Base-by-base conservation (phyloP, 2,888 invertebrate genomes). In the Celastrina argiolus region DNA sequence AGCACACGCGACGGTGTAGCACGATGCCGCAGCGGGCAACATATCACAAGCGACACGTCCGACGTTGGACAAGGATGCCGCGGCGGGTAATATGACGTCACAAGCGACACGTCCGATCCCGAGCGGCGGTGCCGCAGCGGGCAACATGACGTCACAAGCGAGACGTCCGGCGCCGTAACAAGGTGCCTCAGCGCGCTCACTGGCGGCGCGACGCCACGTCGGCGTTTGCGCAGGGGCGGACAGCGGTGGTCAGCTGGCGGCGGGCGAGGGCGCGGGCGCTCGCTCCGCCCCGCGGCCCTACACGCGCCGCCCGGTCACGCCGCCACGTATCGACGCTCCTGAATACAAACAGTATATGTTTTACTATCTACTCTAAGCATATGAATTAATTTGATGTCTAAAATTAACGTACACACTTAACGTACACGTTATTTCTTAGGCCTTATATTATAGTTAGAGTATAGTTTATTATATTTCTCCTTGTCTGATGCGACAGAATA, bases 221-320 rank as follows among this genome's bases (percentile, higher is more conserved):
- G 16, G 45, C 56, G 59, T 10, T 18, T 31, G 69, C n/a, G 61
- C 41, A 64, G 26, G 42, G 41, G 45, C 68, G 66, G 65, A 63
- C 34, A 66, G 67, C 66, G 69, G 69, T 45, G 69, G 71, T 71
- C 70, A 69, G 69, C 66, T 68, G 72, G 70, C 73, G 69, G 71
- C 74, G 71, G 72, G 66, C 66, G 69, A 68, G 66, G 65, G 70
- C 58, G 67, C 67, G 56, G 67, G 65, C 67, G 69, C 72, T 69
- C 67, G 72, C 81, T 81, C 83, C 87, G 85, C 83, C 78, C 80
- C 79, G 78, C 75, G 69, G 63, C 82, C 75, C 88, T 87, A 87
- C 75, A 85, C 78, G 64, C 87, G 84, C 71, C 87, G 85, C 69
- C 80, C 78, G 39, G 68, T 75, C 72, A 78, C 74, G 68, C 73